Base-by-base conservation (phyloP, 1,140 invertebrate genomes). In the Marisa cornuarietis region DNA sequence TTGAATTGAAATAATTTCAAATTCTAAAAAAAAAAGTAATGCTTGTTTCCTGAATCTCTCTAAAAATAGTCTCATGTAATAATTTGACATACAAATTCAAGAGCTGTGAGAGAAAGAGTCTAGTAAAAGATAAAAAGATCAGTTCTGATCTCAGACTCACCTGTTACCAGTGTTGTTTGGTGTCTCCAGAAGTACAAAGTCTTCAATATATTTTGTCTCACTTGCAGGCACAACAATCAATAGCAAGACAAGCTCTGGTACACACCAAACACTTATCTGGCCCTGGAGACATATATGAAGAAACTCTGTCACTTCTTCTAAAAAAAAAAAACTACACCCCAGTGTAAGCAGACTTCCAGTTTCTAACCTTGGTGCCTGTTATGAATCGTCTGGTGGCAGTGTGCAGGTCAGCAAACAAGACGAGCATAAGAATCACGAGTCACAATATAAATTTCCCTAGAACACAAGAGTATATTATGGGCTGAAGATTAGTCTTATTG, bases 131-230 rank as follows among this genome's bases (percentile, higher is more conserved):
- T 42, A 42, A 42, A 42, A 42, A 42, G 31, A 42, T 42, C 2
- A 42, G 31, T 42, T 42, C 31, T 6, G 31, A 42, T 42, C 8
- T 18, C 79, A 73, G 11, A 78, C 54, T 79, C 49, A 82, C 82
- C 81, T 81, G 49, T 79, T 74, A 62, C 79, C 72, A 10, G 80
- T 71, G 22, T 78, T 76, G 54, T 78, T 75, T 63, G 78, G 78
- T 9, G 82, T 83, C 65, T 84, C 83, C 58, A 83, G 69, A 3
- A 83, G 79, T 31, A 80, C 76, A 65, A 83, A 83, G 42, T 82
- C 79, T 52, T 76, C 69, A 18, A 83, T 22, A 13, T 78, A 71
- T 68, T 42, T 69, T 31, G 65, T 24, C 22, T 11, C 65, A 68
- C n/a, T 31, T 68, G 65, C 11, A 24, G 65, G 4, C 13, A 24